Evolutionary conservation across 2,888 invertebrate species (phyloP), one percentile per base, ranked within the genome.

Genomic region (Pseudoips prasinana): DNA sequence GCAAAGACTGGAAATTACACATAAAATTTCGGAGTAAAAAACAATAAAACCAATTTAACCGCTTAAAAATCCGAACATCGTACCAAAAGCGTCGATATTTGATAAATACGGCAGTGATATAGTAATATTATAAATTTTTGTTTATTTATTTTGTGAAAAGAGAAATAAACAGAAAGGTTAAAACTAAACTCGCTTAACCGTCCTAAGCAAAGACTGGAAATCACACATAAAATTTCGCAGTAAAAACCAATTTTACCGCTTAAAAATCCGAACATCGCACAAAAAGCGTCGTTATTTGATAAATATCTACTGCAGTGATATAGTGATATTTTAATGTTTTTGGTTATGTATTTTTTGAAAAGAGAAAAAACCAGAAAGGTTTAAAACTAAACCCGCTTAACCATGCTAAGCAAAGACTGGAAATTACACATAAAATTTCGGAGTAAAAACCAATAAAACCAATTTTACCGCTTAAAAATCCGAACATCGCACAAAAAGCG

Each of bases 31-130:
- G 20, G 8, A 17, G 44, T 29, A 14, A 14, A 7, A 7, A 7
- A 6, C 0, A n/a, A 35, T 22, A 17, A 8, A 19, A 18, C 14
- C 25, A 37, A 35, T 56, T 60, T 51, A 29, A 38, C 36, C 46
- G 41, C 55, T 60, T 52, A 45, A 58, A 54, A 61, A 57, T 51
- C 39, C 38, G 55, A 57, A 58, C 48, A 56, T 52, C 52, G 55
- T 58, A 57, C 53, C 60, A 65, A 76, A 67, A 71, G 63, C 64
- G 48, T 65, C 68, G 69, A 77, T 78, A 70, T 79, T 82, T 85
- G 81, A 85, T 82, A 84, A 85, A 86, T 83, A 85, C 71, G 62
- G 52, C 66, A 64, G 66, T 78, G 80, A 85, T 85, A 81, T 84
- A 87, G 85, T 85, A 85, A n/a, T n/a, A n/a, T n/a, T n/a, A n/a